Conservation (phyloP, 2,113 vertebrate genomes). For the Castor canadensis region DNA sequence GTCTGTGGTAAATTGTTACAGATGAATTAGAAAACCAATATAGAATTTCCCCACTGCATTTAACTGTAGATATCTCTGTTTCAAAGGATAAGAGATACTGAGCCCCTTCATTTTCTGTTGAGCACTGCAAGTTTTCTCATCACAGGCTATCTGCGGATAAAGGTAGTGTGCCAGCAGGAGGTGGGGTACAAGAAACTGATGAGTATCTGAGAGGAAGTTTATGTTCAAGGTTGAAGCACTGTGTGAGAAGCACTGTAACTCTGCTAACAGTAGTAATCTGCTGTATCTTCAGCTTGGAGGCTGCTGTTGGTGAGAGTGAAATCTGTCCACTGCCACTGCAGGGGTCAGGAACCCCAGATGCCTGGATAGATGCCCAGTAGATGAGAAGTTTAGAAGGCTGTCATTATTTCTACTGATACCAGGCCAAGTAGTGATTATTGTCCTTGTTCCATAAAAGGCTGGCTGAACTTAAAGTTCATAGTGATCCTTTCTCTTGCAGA, state of each 20-base stretch:
- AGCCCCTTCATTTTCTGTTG: not conserved
- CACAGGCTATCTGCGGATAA: not conserved
- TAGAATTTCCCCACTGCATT: no score
- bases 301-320: not conserved
- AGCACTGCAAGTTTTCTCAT: no score
- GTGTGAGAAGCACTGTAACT: rapidly evolving
- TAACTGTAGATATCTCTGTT: no score
- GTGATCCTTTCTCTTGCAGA: no score
- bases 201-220: not conserved
- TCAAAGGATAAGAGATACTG: no score
- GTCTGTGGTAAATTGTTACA: no score
- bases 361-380: rapidly evolving
- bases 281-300: not conserved
- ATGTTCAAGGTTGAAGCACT: slow-evolving; percentile 2
- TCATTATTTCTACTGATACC: slow-evolving; percentile 79
- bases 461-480: not conserved
- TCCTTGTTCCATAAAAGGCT: not conserved
- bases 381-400: slow-evolving; percentile 50
- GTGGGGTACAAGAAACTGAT: not conserved
- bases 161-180: not conserved
- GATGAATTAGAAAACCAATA: no score
- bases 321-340: slow-evolving; percentile 22
- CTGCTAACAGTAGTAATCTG: not conserved
- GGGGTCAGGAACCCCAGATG: not conserved
- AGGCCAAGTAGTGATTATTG: not conserved